A percentile compares a stretch with the other conserved stretches of the same genome.
Conservation (phyloP, 2,797 vertebrate species). For the Rhinatrema bivittatum region DNA sequence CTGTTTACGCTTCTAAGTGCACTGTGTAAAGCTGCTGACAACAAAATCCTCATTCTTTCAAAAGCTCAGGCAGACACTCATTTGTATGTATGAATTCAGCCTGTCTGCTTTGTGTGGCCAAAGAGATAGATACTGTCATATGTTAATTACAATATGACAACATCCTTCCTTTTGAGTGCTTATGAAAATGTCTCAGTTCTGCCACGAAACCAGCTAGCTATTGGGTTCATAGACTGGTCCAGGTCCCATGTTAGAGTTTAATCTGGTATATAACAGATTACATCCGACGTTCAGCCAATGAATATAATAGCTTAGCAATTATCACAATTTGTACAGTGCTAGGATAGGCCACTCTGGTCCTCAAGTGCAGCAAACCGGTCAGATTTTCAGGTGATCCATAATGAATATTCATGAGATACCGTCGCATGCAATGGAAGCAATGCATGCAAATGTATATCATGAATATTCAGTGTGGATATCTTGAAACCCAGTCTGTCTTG, state of each 20-base stretch:
- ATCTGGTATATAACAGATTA: neutral
- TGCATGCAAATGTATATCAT: too few relatives aligned
- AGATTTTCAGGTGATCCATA: too few relatives aligned
- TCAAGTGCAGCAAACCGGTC: too few relatives aligned
- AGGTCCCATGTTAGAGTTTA: conserved; percentile 13
- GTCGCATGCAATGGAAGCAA: too few relatives aligned
- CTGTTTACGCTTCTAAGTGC: conserved; percentile 68
- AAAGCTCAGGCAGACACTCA: conserved; percentile 62
- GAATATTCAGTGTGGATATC: too few relatives aligned
- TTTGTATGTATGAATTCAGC: conserved; percentile 72
- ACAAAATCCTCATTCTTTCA: conserved; percentile 59
- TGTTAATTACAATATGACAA: conserved; percentile 55
- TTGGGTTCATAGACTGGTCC: conserved; percentile 3
- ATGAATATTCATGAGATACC: too few relatives aligned
- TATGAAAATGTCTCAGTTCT: conserved; percentile 52
- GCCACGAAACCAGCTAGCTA: conserved; percentile 39
- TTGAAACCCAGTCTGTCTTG: too few relatives aligned
- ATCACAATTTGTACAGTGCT: too few relatives aligned
- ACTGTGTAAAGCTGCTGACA: conserved; percentile 85
- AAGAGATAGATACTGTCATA: conserved; percentile 59
- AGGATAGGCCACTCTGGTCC: too few relatives aligned
- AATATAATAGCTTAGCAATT: conserved; percentile 8
- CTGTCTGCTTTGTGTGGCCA: conserved; percentile 62
- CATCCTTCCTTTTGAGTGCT: conserved; percentile 53
- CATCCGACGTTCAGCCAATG: neutral